Evolutionary conservation across 1,140 invertebrate genomes (phyloP), one percentile per base, ranked within the genome.

Genomic region (Euwallacea similis): DNA sequence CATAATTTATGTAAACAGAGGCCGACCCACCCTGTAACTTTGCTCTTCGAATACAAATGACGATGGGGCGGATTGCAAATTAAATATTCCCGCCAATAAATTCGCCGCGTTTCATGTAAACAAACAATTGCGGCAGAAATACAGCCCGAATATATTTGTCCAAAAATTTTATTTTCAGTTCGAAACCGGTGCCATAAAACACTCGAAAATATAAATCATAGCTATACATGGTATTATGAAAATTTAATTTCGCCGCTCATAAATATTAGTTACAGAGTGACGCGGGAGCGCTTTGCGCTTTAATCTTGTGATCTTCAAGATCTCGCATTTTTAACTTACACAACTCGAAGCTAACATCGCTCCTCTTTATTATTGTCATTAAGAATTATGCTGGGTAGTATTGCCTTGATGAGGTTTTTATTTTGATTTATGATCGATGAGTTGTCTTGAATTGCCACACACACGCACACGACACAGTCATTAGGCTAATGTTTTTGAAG

Each of bases 151-250:
- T 61, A 42, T 61, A 61, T 61, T 61, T 41, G 59, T 43, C 10
- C 9, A 42, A 43, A 69, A 69, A 54, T 69, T 69, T 69, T 55
- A 69, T 69, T 69, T 54, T 55, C 33, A 42, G 13, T 16, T 61
- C 11, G 60, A 11, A 16, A 6, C 7, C 41, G 67, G 61, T 42
- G 43, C 53, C 43, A 70, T 64, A 70, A 64, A 47, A 33, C 68
- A 70, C 60, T 70, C 54, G 61, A 64, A 70, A 64, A 64, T 70
- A 70, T 70, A 70, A 70, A 70, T 70, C 68, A 70, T 64, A 63
- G 15, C 53, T 44, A 64, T 56, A 62, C 47, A 55, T 53, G 50
- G 59, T 58, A 70, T 70, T 70, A 60, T 64, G 61, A 70, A 70
- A 70, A 70, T 70, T 70, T 70, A 70, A 70, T 70, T 70, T 70